Percentiles rank a stretch among this genome's conserved stretches.
phyloP scores from a whole-genome alignment of 1,140 invertebrate species.

The Drosophila quadrilineata region DNA sequence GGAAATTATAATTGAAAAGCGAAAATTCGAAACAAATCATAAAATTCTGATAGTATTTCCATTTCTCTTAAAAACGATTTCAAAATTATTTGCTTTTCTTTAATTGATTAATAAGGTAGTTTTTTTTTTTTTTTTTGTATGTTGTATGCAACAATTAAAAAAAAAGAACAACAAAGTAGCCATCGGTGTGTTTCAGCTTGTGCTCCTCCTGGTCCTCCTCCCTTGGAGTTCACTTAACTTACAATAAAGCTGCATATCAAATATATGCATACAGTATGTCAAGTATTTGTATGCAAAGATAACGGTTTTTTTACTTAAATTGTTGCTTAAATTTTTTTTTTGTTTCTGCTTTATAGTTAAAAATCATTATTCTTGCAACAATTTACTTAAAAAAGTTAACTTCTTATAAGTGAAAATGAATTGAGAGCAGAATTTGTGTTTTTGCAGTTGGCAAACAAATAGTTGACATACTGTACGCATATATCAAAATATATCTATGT shows the following conservation, averaged over 20 bases:
- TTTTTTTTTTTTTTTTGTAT: too few species aligned
- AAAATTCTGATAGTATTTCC: too few species aligned
- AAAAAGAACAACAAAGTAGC: constrained; percentile 48
- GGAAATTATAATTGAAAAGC: constrained; percentile 12
- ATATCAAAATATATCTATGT: background rate
- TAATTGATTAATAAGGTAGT: constrained; percentile 61
- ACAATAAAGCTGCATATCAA: constrained; percentile 22
- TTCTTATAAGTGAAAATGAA: too few species aligned
- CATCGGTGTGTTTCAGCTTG: constrained; percentile 32
- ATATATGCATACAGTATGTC: constrained; percentile 11
- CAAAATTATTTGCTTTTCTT: too few species aligned
- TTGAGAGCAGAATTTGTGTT: too few species aligned
- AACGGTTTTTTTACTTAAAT: background rate
- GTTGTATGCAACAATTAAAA: constrained; percentile 56
- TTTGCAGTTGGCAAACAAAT: too few species aligned
- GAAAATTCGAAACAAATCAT: constrained; percentile 13
- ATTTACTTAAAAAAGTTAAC: too few species aligned
- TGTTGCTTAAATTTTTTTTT: background rate
- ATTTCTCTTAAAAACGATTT: too few species aligned
- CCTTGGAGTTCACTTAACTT: constrained; percentile 53
- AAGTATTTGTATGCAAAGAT: constrained; percentile 1
- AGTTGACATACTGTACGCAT: background rate
- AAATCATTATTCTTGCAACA: too few species aligned
- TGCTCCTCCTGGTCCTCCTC: constrained; percentile 54
- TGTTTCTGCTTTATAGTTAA: too few species aligned